phyloP scores from a whole-genome alignment of 2,888 invertebrate species.

The Lasioglossum villosulum region DNA sequence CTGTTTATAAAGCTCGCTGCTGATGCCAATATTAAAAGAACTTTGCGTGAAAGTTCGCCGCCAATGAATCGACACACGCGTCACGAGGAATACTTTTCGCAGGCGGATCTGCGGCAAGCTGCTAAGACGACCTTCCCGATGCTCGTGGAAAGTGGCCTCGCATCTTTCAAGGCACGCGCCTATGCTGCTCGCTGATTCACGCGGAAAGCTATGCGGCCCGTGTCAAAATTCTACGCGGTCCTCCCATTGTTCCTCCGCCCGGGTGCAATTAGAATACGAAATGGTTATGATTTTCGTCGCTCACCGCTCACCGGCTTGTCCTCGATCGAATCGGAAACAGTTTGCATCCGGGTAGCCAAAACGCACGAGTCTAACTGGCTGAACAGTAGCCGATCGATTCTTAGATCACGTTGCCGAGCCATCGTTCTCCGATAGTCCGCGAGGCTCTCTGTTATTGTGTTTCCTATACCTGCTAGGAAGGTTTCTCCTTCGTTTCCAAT shows the following conservation, averaged over 20 bases:
- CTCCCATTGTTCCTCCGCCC: constrained; percentile 45
- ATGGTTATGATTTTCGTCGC: constrained; percentile 12
- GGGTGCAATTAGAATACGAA: constrained; percentile 46
- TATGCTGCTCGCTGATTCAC: constrained; percentile 62
- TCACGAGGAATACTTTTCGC: not conserved
- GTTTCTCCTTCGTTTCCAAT: constrained; percentile 45
- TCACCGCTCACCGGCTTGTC: not conserved
- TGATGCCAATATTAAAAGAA: constrained; percentile 49
- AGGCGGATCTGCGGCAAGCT: not conserved
- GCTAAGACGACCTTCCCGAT: not conserved
- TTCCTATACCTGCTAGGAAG: constrained; percentile 54
- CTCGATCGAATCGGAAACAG: constrained; percentile 22
- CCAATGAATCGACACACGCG: not conserved
- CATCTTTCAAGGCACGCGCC: constrained; percentile 49
- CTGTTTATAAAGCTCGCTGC: constrained; percentile 50
- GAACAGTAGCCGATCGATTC: constrained; percentile 51
- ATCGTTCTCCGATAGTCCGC: not conserved
- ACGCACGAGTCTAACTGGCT: not conserved
- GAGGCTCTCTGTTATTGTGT: constrained; percentile 50
- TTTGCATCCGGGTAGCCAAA: constrained; percentile 14
- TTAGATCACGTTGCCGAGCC: constrained; percentile 52
- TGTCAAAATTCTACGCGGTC: constrained; percentile 51
- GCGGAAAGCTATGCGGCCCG: constrained; percentile 51
- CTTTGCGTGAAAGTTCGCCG: constrained; percentile 34
- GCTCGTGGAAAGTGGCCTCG: constrained; percentile 35